Evolutionary conservation across 2,797 vertebrate species (phyloP), one percentile per base, ranked within the genome.

Genomic region (Sardinella longiceps): DNA sequence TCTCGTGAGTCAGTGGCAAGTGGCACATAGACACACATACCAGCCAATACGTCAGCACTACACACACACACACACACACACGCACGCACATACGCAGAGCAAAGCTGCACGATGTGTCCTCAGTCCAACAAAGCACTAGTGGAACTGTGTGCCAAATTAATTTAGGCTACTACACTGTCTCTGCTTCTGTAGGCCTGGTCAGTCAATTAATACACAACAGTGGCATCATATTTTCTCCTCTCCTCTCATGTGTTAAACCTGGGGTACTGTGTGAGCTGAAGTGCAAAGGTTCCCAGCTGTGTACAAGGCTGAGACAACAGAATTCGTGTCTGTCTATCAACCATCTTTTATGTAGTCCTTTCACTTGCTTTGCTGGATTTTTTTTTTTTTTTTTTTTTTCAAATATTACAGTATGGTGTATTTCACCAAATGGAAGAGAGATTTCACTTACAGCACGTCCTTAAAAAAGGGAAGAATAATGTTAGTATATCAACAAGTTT

Each of bases 1-100:
- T 77, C 70, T 37, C 37, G 70, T 77, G 70, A 77, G 70, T 77
- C 70, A 43, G 6, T 77, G 70, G 18, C 70, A 39, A 77, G 70
- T 43, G 37, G 70, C 70, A 23, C 33, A 77, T 23, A 39, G 33
- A 39, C 14, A 77, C 70, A 43, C 15, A 20, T 33, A 74, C 12
- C 3, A 30, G 28, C 1, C 12, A 30, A 70, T 30, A 70, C 63
- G 33, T 53, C 51, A 53, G 14, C 48, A 2, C 45, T 12, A 14
- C 25, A 66, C 28, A 66, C 25, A 66, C 60, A 48, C 7, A 30
- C 30, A 70, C 30, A 70, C 28, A 70, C 28, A 15, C 66, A 33
- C 30, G 43, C 70, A 77, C 70, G 43, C 70, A 77, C 33, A 20
- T 18, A 43, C 56, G 25, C 56, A 58, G 6, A 25, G 23, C 56